These are phyloP conservation scores for Drosophila pseudotalamancana DNA, from an alignment of 2,888 invertebrate genomes.

Conservation along the genomic window DNA sequence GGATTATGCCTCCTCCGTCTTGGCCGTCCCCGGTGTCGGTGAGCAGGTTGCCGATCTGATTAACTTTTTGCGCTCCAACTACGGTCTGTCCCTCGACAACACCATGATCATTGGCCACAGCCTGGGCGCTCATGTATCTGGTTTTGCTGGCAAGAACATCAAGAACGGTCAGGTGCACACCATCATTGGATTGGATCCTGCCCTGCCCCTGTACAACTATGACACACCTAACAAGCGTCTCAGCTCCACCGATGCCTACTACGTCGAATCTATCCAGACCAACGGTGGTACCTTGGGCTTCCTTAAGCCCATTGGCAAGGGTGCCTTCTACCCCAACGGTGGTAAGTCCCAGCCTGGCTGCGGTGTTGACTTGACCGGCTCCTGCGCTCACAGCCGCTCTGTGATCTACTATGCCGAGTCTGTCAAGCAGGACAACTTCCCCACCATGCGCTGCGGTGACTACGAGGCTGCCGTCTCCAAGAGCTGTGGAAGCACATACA, in stretches of 20 bases:
- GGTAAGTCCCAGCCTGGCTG: conserved; percentile 86
- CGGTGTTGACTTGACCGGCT: conserved; percentile 81
- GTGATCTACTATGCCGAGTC: conserved; percentile 85
- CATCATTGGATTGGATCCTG: conserved; percentile 85
- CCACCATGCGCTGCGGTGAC: conserved; percentile 60
- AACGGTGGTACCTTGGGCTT: conserved; percentile 78
- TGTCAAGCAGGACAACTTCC: conserved; percentile 72
- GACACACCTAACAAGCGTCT: conserved; percentile 68
- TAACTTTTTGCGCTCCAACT: conserved; percentile 84
- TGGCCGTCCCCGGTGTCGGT: conserved; percentile 78
- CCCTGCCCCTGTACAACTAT: conserved; percentile 76
- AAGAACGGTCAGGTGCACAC: conserved; percentile 86
- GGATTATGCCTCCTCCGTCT: conserved; percentile 86
- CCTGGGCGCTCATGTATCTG: conserved; percentile 87
- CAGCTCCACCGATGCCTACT: conserved; percentile 71
- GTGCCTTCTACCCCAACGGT: conserved; percentile 86
- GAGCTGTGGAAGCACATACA: conserved; percentile 69
- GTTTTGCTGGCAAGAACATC: conserved; percentile 86
- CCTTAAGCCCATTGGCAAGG: conserved; percentile 82
- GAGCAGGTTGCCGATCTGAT: conserved; percentile 73
- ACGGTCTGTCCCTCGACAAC: conserved; percentile 84
- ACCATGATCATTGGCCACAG: conserved; percentile 86
- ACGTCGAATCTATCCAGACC: conserved; percentile 83
- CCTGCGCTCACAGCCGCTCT: conserved; percentile 84
- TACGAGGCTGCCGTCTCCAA: conserved; percentile 78